Evolutionary conservation across 2,797 vertebrate species (phyloP), one percentile per base, ranked within the genome.

Genomic region (Danio albolineatus): DNA sequence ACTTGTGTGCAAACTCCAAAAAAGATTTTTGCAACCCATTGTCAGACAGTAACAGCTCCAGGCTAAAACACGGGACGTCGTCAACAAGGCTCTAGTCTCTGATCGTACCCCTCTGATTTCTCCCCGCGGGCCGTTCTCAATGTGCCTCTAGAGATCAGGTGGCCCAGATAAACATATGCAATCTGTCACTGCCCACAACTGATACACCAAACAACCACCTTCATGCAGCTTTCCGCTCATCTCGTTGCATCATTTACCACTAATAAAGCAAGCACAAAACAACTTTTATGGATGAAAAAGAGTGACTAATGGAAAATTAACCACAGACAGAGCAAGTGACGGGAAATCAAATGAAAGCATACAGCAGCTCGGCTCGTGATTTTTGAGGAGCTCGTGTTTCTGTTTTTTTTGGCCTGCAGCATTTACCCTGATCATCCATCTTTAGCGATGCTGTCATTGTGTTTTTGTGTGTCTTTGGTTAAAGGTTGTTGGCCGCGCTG

Each of bases 161-260:
- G 82, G 74, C 83, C 86, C 69, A 85, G 83, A 83, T 83, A 85
- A 82, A 64, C 82, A 82, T 73, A 82, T 70, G 81, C 69, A 61
- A 70, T 70, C 64, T 81, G 72, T 82, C 72, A 60, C 39, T 75
- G 53, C 71, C 76, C 62, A 74, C 44, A 71, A 73, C 49, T 44
- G 39, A 82, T 60, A 41, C 54, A 60, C 44, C 61, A 76, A 77
- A 81, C 69, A 66, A 48, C 61, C 64, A 60, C 41, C 46, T 62
- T 61, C 62, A 9, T 65, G 78, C 69, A 64, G 43, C 48, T 84
- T 71, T 51, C 73, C 59, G 61, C 49, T 43, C 12, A 28, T 73
- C 72, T 46, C 19, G 67, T 46, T 28, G 51, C 38, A 39, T 66
- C 61, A 46, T 78, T 80, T 44, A 19, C 21, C 73, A 49, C 79